phyloP scores from a whole-genome alignment of 2,113 vertebrate species.

The Laticauda colubrina region DNA sequence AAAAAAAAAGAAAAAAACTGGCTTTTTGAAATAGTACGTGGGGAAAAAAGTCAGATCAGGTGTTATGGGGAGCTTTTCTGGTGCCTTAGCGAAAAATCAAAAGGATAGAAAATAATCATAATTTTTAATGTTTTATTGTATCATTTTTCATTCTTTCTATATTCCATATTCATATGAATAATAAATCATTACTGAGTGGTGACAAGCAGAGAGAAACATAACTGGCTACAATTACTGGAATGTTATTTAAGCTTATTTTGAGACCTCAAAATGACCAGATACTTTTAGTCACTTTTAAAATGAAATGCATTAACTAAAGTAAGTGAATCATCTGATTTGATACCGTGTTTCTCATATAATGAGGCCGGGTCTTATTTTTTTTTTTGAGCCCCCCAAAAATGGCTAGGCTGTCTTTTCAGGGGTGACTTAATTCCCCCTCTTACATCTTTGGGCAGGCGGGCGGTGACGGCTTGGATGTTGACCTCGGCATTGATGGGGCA shows the following conservation, averaged over 20 bases:
- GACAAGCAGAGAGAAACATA: background rate
- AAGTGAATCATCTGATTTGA: background rate
- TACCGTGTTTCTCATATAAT: too few relatives aligned
- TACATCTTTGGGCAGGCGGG: too few relatives aligned
- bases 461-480: too few relatives aligned
- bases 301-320: background rate
- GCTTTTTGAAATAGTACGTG: background rate
- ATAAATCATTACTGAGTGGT: background rate
- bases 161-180: background rate
- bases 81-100: background rate
- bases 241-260: background rate
- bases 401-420: too few relatives aligned
- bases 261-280: background rate
- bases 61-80: background rate
- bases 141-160: background rate
- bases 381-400: too few relatives aligned
- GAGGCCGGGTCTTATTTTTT: too few relatives aligned
- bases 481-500: too few relatives aligned
- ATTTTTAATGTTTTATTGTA: background rate
- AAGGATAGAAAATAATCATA: background rate
- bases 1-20: background rate
- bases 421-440: too few relatives aligned
- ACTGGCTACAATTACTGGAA: background rate
- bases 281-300: background rate
- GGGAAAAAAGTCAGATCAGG: background rate